A percentile compares a stretch with the other conserved stretches of the same genome.
Conservation (phyloP, 2,888 invertebrate genomes). For the Pristionchus mayeri region DNA sequence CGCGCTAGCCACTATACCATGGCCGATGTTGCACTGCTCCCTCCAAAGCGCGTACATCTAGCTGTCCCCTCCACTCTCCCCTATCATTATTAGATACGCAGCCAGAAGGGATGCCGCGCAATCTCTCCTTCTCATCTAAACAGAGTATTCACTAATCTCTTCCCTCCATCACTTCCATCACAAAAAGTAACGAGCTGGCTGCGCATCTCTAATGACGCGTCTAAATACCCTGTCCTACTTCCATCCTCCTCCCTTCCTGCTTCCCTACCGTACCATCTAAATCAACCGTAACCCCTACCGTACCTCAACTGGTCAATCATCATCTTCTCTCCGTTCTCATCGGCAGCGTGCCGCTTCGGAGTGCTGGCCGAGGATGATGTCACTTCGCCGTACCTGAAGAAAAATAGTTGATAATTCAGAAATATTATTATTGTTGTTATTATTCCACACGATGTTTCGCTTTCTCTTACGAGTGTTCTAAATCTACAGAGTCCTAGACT, state of each 20-base stretch:
- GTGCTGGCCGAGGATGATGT: constrained; percentile 27
- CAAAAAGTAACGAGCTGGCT: constrained; percentile 8
- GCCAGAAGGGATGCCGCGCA: neutral
- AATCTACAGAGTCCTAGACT: too few species aligned
- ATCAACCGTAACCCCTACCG: neutral
- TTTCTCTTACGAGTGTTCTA: too few species aligned
- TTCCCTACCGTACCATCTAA: neutral
- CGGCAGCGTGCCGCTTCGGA: neutral
- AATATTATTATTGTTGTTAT: too few species aligned
- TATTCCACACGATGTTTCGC: too few species aligned
- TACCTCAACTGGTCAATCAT: constrained; percentile 47
- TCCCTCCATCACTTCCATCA: neutral
- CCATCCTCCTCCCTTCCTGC: neutral
- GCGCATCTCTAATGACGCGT: neutral
- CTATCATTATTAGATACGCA: neutral
- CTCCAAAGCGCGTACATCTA: neutral
- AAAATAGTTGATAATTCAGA: too few species aligned
- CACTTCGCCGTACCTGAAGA: neutral
- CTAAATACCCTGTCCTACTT: neutral
- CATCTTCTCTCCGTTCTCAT: constrained; percentile 41
- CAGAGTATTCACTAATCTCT: neutral
- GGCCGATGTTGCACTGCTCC: neutral
- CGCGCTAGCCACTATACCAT: constrained; percentile 35
- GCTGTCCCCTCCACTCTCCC: neutral
- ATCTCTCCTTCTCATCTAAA: constrained; percentile 4